Conservation (phyloP, 1,140 invertebrate species). For the Teleopsis dalmanni region DNA sequence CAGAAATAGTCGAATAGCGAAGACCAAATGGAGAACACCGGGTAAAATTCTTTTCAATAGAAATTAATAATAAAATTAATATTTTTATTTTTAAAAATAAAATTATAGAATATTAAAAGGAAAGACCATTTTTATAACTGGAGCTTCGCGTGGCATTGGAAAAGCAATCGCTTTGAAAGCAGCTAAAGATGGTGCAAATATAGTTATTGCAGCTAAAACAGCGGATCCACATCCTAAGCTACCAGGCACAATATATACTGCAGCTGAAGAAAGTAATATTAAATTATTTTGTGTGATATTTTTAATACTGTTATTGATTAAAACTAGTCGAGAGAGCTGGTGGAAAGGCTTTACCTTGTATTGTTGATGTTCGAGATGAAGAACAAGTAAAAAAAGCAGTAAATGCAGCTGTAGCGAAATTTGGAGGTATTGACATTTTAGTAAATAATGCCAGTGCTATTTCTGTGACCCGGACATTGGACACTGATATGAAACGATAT, state of each 20-base stretch:
- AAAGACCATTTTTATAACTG: slow-evolving; percentile 90
- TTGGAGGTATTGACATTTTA: slow-evolving; percentile 93
- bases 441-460: slow-evolving; percentile 98
- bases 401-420: slow-evolving; percentile 75
- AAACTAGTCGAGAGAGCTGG: slow-evolving; percentile 77
- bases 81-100: background rate
- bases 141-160: slow-evolving; percentile 95
- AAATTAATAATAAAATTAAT: background rate
- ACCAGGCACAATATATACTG: slow-evolving; percentile 95
- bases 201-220: slow-evolving; percentile 93
- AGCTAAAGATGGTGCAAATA: slow-evolving; percentile 88
- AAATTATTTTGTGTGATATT: background rate
- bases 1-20: too few relatives aligned
- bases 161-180: slow-evolving; percentile 92
- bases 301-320: background rate
- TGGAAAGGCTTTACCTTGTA: slow-evolving; percentile 83
- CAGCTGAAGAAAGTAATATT: slow-evolving; percentile 81
- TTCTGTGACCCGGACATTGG: slow-evolving; percentile 74
- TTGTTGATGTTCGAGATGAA: slow-evolving; percentile 91
- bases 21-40: background rate
- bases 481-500: slow-evolving; percentile 92
- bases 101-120: slow-evolving; percentile 70
- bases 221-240: slow-evolving; percentile 90
- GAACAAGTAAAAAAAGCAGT: slow-evolving; percentile 73
- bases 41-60: background rate